These are phyloP conservation scores for Bubo blakistoni DNA, from an alignment of 2,113 vertebrate species.

Conservation along the genomic window DNA sequence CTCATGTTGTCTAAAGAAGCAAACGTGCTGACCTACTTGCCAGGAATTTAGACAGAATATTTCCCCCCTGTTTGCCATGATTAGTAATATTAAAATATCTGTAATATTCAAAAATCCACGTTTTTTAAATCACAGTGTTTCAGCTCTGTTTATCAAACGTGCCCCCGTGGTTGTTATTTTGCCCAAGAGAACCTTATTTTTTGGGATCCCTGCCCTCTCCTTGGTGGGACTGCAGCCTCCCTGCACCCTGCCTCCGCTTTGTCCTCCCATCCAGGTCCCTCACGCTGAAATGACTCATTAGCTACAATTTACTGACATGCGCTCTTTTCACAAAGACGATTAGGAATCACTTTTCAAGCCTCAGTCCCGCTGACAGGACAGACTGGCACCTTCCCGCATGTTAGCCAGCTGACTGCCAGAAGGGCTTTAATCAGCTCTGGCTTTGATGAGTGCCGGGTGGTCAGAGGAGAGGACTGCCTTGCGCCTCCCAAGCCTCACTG, in stretches of 20 bases:
- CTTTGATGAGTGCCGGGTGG: not conserved
- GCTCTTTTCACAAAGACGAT: not conserved
- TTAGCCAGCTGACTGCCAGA: not conserved
- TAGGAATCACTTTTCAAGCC: not conserved
- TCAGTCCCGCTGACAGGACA: not conserved
- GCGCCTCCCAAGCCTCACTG: not conserved
- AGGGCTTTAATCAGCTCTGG: not conserved
- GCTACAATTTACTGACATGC: not conserved
- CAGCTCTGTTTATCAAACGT: not conserved
- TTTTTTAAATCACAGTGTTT: not conserved
- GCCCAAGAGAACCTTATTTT: not conserved
- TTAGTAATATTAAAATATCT: not conserved
- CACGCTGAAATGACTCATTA: not conserved
- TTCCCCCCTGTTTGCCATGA: not conserved
- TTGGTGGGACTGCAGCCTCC: not conserved
- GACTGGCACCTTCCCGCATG: not conserved
- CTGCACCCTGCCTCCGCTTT: not conserved
- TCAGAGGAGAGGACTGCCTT: not conserved
- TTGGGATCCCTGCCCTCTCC: not conserved
- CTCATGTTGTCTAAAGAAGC: not conserved
- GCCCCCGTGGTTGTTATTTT: not conserved
- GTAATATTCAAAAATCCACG: not conserved
- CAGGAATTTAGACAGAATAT: not conserved
- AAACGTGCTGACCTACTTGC: fast-evolving
- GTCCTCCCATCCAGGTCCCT: not conserved